A percentile compares a stretch with the other conserved stretches of the same genome.
Evolutionary conservation across 2,888 invertebrate species (phyloP).

Genomic region (Amphipoea oculea): DNA sequence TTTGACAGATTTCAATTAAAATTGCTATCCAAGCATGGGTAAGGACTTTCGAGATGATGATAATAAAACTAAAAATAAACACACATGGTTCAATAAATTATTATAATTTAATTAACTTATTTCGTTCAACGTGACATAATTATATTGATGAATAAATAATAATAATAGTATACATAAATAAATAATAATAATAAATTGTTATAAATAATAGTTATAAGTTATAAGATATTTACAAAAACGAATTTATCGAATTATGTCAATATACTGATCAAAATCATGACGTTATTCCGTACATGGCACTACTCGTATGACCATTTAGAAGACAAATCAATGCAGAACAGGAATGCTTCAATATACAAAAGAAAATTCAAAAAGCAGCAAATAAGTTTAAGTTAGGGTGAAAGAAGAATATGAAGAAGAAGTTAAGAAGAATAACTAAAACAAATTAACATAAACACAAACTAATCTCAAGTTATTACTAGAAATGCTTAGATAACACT

Average conservation of each 20-base stretch:
- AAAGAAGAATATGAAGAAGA: background rate
- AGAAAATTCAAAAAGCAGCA: background rate
- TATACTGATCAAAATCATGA: background rate
- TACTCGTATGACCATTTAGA: too few relatives aligned
- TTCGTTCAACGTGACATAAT: background rate
- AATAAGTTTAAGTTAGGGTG: background rate
- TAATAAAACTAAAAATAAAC: background rate
- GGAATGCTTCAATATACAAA: background rate
- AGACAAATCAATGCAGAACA: background rate
- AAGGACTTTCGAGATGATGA: too few relatives aligned
- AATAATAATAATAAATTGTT: too few relatives aligned
- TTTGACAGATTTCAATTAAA: too few relatives aligned
- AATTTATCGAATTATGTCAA: background rate
- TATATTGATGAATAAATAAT: background rate
- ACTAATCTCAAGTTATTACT: background rate
- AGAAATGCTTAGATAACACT: background rate
- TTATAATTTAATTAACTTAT: slow-evolving; percentile 49
- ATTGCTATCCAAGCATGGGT: too few relatives aligned
- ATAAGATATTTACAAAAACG: background rate
- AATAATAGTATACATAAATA: too few relatives aligned
- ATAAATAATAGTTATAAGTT: background rate
- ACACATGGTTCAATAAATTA: slow-evolving; percentile 52
- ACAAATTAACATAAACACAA: slow-evolving; percentile 2
- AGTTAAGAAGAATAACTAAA: slow-evolving; percentile 1
- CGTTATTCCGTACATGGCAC: background rate